Evolutionary conservation across 2,888 invertebrate species (phyloP), one percentile per base, ranked within the genome.

Genomic region (Rhamphomyia laevipes): DNA sequence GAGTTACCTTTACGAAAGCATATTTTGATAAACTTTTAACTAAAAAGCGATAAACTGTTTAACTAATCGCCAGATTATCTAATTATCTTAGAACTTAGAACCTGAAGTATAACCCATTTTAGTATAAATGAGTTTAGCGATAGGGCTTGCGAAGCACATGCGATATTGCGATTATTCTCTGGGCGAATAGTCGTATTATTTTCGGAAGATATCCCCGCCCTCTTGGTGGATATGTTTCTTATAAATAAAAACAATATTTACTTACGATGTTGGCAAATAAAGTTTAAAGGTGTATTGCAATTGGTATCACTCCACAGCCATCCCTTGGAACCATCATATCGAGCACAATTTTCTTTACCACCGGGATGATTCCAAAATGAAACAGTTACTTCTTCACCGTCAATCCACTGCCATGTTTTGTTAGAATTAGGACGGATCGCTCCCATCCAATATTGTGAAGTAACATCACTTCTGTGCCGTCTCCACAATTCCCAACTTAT

Each of bases 271-370:
- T 93, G 93, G 66, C 93, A 93, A 55, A 93, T 92, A 71, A 84
- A 93, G 72, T 92, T 91, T 56, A 91, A 74, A 57, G 81, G 78
- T 46, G 84, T 79, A 53, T 81, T 80, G 68, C 93, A 93, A 63
- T 90, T 86, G 18, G 91, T 91, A 65, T 91, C 91, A 2, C 89
- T 88, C 93, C 93, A 93, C 1, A 93, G 77, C 92, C 93, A 93
- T 23, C 92, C 92, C 66, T 89, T 90, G 61, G 88, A 86, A 52
- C 93, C 92, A 65, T 93, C 92, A 69, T 88, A 93, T 46, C 90
- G 74, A 2, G 91, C 88, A 65, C 93, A 93, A 59, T 86, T 85
- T 52, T 89, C 88, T 55, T 78, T 79, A 0, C 85, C 86, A 0
- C 86, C 85, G 0, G 89, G 89, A 42, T 86, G 75, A 70, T 89